Evolutionary conservation across 2,113 vertebrate species (phyloP), one percentile per base, ranked within the genome.

Genomic region (Petaurus breviceps): DNA sequence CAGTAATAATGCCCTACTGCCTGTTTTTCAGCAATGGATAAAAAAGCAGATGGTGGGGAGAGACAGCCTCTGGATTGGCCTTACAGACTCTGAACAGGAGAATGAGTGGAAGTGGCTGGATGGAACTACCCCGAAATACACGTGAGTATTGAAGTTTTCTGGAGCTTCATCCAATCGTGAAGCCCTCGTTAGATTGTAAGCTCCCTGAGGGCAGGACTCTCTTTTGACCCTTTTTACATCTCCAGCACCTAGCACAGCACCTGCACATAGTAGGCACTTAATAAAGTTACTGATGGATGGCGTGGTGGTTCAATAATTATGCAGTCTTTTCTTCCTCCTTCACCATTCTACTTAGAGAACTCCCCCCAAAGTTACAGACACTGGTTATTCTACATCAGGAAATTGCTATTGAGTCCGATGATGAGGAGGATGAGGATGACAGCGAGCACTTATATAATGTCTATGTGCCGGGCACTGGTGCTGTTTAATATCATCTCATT

Each of bases 51-150:
- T 98, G 11, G 46, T 95, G 19, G 99, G 99, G 61, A 99, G 99
- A 97, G 99, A 99, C 19, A 99, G 98, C 98, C 99, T 99, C 98
- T 99, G 99, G 99, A 99, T 99, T 77, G 99, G 99, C 90, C 98
- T 99, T 96, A 99, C 99, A 0, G 99, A 99, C 97, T 98, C 55
- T 14, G 98, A 98, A 89, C 98, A 98, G 43, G 99, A 99, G 98
- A 98, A 98, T 46, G 98, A 98, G 47, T 99, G 99, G 99, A 99
- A 98, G 95, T 99, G 99, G 99, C 96, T 99, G 94, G 99, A 99
- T 90, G 99, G 99, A 95, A 99, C 98, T 0, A 47, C 97, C 95
- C 99, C 98, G 43, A 98, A 98, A 92, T 99, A 99, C 97, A 99
- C 98, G 99, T 99, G 98, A 46, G 99, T 99, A 95, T 95, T 96